Conservation (phyloP, 1,140 invertebrate species). For the Stegodyphus dumicola region DNA sequence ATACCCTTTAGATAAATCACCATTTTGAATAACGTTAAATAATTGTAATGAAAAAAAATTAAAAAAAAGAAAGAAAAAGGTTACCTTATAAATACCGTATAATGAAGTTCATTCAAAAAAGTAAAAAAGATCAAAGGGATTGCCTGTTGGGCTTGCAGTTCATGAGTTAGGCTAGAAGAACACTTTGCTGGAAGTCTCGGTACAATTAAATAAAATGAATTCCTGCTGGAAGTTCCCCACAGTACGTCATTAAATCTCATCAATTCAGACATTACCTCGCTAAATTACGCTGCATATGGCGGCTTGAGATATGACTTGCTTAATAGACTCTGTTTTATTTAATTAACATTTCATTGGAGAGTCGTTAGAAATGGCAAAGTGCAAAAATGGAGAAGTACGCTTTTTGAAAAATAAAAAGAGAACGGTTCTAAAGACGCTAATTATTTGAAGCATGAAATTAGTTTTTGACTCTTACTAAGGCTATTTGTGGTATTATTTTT, state of each 20-base stretch:
- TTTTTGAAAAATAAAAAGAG: background rate
- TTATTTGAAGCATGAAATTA: conserved; percentile 52
- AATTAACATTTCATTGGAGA: conserved; percentile 45
- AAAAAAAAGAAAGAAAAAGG: too few species aligned
- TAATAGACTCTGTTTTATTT: conserved; percentile 50
- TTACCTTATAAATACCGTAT: too few species aligned
- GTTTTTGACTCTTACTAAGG: conserved; percentile 48
- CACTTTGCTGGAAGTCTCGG: too few species aligned
- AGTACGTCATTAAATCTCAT: conserved; percentile 49
- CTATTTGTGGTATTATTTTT: background rate
- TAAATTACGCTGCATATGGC: conserved; percentile 40
- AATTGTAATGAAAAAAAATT: too few species aligned
- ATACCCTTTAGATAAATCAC: too few species aligned
- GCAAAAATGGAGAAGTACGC: background rate
- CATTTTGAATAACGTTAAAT: too few species aligned
- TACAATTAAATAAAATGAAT: conserved; percentile 20
- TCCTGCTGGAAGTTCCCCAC: background rate
- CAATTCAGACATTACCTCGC: conserved; percentile 37
- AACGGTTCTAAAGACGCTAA: conserved; percentile 13
- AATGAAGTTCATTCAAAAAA: too few species aligned
- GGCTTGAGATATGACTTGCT: conserved; percentile 23
- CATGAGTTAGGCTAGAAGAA: too few species aligned
- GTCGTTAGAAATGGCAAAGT: background rate
- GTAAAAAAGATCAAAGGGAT: background rate
- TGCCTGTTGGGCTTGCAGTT: background rate